Evolutionary conservation across 2,113 vertebrate species (phyloP), one percentile per base, ranked within the genome.

Genomic region (Paraplagusia blochii): DNA sequence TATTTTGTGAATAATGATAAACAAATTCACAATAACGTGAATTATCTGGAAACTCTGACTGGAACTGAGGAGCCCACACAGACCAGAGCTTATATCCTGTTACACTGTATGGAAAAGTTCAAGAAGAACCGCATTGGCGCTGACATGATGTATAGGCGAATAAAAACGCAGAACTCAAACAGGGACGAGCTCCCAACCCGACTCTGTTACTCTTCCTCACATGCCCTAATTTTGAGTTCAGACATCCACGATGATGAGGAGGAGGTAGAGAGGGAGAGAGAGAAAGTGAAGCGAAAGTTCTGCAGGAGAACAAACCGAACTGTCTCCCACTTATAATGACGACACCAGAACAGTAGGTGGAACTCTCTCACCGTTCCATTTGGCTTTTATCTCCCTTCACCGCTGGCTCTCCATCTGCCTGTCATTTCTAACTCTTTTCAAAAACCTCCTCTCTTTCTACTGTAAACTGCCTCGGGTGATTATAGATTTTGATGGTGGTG

Each of bases 141-240:
- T 38, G 73, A 49, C 60, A 82, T 74, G 82, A 75, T 61, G 51
- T 62, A 77, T 65, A 17, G 64, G 45, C 50, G 61, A 33, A 42
- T 29, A 81, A 78, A 49, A 66, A 62, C 44, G 51, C 22, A 62
- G 72, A 57, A 66, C 73, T 83, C 76, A 72, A 77, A 84, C 69
- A 83, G 75, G 85, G 11, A 85, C 62, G 61, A 79, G 85, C 83
- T 77, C 77, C 76, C 67, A 74, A 74, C 82, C 63, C 55, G 66
- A 78, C 84, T 43, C 51, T 6, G 22, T 69, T 80, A 62, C 70
- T 87, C 89, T 89, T 89, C 88, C 81, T 76, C 64, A 61, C 69
- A 55, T 84, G 83, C 70, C 80, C 87, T 85, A 85, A 87, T 84
- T 86, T 81, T 83, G 77, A 73, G 59, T 69, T 62, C 69, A 67